phyloP scores from a whole-genome alignment of 2,888 invertebrate genomes.

The Eulithis prunata region DNA sequence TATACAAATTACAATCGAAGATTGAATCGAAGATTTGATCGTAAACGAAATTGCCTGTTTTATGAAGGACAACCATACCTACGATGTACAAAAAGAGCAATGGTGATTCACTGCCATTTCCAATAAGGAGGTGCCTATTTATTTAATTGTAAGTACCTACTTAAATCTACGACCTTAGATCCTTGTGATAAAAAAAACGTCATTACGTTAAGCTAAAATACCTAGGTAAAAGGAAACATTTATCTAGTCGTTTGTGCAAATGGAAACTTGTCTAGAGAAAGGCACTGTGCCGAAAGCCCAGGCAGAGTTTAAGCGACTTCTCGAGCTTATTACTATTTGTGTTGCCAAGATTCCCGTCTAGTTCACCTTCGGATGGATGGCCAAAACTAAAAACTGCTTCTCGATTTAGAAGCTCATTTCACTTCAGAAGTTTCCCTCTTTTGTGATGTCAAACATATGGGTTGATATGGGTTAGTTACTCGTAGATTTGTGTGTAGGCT shows the following conservation, averaged over 20 bases:
- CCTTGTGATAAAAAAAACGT: not conserved
- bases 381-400: conserved; percentile 40
- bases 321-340: conserved; percentile 78
- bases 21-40: not conserved
- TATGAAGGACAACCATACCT: not conserved
- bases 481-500: conserved; percentile 3
- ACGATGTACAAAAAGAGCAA: not conserved
- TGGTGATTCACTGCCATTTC: not conserved
- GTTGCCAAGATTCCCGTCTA: conserved; percentile 63
- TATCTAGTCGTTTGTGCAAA: not conserved
- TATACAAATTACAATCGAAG: conserved; percentile 15
- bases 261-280: conserved; percentile 17
- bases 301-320: conserved; percentile 67
- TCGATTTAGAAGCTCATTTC: conserved; percentile 34
- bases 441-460: conserved; percentile 26
- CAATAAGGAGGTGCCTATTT: not conserved
- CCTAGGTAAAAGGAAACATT: no score
- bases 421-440: conserved; percentile 29
- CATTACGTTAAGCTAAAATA: no score
- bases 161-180: not conserved
- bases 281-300: conserved; percentile 38
- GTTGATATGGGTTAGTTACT: conserved; percentile 27
- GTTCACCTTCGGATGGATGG: conserved; percentile 53
- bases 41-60: conserved; percentile 6
- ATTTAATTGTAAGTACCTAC: no score